Percentiles rank a stretch among this genome's conserved stretches.
phyloP scores from a whole-genome alignment of 2,888 invertebrate species.

The Pteria penguin region DNA sequence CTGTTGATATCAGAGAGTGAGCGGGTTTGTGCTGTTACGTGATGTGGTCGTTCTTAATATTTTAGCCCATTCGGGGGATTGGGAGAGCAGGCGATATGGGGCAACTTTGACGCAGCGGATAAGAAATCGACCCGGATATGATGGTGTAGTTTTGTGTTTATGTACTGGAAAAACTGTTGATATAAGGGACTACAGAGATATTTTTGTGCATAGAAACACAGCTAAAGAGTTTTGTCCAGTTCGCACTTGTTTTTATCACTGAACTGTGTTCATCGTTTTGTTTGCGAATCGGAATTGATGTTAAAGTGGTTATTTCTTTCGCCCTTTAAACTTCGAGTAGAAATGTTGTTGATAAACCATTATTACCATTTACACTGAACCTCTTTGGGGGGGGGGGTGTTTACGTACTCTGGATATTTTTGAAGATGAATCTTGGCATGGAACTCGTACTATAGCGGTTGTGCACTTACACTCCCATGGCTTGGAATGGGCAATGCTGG shows the following conservation, averaged over 20 bases:
- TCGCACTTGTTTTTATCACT: background rate
- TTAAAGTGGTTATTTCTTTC: background rate
- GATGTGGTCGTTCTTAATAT: conserved; percentile 6
- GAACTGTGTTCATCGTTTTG: conserved; percentile 8
- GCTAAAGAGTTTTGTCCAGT: conserved; percentile 7
- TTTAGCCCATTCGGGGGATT: conserved; percentile 15
- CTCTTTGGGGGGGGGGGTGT: too few species aligned
- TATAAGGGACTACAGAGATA: conserved; percentile 1
- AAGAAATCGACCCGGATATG: background rate
- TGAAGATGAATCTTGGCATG: background rate
- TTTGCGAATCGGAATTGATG: background rate
- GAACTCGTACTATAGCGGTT: background rate
- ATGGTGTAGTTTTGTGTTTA: background rate
- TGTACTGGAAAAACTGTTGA: conserved; percentile 14
- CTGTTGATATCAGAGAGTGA: background rate
- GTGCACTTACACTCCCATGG: conserved; percentile 2
- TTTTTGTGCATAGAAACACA: background rate
- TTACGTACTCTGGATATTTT: background rate
- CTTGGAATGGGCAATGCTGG: background rate
- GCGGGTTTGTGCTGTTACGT: conserved; percentile 2
- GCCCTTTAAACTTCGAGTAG: background rate
- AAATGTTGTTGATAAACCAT: background rate
- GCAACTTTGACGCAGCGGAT: background rate
- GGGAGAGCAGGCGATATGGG: conserved; percentile 21
- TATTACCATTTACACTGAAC: conserved; percentile 2